Conservation (phyloP, 2,113 vertebrate species). For the Melanerpes formicivorus region DNA sequence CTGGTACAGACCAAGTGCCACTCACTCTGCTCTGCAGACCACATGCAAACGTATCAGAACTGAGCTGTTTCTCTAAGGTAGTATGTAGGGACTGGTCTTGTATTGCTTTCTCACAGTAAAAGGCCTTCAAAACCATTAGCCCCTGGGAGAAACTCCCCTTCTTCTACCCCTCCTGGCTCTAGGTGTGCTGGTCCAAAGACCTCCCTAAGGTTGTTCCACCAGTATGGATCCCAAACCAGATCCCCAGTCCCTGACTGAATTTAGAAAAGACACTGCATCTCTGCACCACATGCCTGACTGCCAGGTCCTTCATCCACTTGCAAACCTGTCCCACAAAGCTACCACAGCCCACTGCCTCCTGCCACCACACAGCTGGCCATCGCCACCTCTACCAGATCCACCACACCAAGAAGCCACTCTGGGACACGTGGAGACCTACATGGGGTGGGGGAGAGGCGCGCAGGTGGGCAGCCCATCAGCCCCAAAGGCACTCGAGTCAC, state of each 20-base stretch:
- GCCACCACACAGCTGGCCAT: rapidly evolving
- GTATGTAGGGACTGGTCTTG: background rate
- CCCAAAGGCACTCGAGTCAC: conserved; percentile 94
- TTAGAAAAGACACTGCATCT: background rate
- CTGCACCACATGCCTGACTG: background rate
- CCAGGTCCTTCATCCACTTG: background rate
- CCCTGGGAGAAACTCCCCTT: background rate
- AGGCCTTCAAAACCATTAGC: background rate
- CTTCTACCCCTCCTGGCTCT: background rate
- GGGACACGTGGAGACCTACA: conserved; percentile 70
- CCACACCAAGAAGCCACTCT: background rate
- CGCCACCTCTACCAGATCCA: background rate
- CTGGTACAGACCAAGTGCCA: background rate
- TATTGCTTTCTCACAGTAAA: background rate
- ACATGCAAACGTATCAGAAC: background rate
- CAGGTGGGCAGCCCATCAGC: conserved; percentile 93
- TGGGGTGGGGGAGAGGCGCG: conserved; percentile 91
- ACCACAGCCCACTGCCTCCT: background rate
- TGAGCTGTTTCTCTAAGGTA: background rate
- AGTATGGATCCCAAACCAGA: background rate
- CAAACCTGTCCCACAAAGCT: background rate
- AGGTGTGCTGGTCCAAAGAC: background rate
- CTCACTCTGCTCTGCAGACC: background rate
- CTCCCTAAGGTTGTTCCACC: background rate
- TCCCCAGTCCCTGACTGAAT: background rate